Evolutionary conservation across 2,888 invertebrate species (phyloP), one percentile per base, ranked within the genome.

Genomic region (Tineola bisselliella): DNA sequence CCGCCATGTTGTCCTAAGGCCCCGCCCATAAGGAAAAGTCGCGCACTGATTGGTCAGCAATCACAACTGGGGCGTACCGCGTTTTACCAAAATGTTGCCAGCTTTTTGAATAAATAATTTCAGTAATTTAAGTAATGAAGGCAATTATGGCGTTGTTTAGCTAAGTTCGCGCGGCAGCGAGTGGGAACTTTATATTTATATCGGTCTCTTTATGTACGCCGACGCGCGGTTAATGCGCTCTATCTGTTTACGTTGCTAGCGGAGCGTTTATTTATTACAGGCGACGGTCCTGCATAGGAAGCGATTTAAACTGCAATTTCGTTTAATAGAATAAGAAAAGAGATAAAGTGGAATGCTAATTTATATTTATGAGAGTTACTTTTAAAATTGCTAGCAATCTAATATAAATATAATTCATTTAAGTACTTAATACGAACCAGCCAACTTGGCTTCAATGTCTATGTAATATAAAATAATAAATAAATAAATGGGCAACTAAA

Each of bases 131-230:
- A 87, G 87, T 87, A 87, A 87, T 87, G 87, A 87, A 87, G 87
- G 87, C 86, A 87, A 87, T 87, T 87, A 87, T 86, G 87, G 87
- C 84, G 86, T 86, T 87, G 87, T 87, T 87, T 87, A 87, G 87
- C 86, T 87, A 87, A 87, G 87, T 86, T 87, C 80, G 86, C 82
- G 84, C 81, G 81, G 81, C 81, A 76, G 81, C 80, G 81, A 78
- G 77, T 78, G 80, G 77, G 81, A 86, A 87, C 86, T 87, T 86
- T 87, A 87, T 87, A 86, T 86, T 87, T 87, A 87, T 86, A 84
- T 77, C 73, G 82, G 75, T 83, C 84, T 86, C 84, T 86, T 86
- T 86, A 86, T 87, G 81, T 86, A 87, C 82, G 84, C 82, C 82
- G 84, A 81, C 81, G 81, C 73, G 79, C 82, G 84, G 86, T 84